These are phyloP conservation scores for Anhinga rufa DNA, from an alignment of 2,113 vertebrate species.

Conservation along the genomic window DNA sequence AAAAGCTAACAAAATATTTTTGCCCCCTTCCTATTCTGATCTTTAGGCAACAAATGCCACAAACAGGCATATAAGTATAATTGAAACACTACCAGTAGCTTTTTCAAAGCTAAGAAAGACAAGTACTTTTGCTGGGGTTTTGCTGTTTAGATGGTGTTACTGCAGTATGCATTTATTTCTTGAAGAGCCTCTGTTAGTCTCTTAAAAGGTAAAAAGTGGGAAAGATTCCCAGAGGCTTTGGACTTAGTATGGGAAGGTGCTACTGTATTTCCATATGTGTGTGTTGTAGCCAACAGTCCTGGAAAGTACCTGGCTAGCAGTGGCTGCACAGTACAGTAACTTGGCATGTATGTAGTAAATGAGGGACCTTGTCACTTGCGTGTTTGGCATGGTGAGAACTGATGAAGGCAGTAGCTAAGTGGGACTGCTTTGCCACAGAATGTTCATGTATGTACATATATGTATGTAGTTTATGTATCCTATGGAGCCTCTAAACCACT, in stretches of 20 bases:
- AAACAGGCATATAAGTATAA: neutral
- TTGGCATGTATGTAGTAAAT: neutral
- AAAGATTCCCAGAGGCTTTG: neutral
- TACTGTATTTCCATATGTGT: neutral
- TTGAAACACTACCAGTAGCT: neutral
- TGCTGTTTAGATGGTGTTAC: neutral
- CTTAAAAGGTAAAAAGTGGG: neutral
- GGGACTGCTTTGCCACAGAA: neutral
- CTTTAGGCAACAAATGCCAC: neutral
- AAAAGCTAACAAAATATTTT: neutral
- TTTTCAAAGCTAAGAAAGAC: neutral
- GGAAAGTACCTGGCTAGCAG: neutral
- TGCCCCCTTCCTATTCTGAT: neutral
- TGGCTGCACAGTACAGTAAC: neutral
- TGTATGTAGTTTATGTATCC: neutral
- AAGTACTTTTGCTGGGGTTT: neutral
- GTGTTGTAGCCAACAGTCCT: neutral
- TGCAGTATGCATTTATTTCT: neutral
- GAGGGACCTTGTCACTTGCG: neutral
- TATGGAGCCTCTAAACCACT: neutral
- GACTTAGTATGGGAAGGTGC: neutral
- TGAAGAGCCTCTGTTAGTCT: neutral
- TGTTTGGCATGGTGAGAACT: neutral
- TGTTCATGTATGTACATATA: accelerated
- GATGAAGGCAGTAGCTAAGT: neutral